phyloP scores from a whole-genome alignment of 2,888 invertebrate genomes.

The Osedax frankpressi region DNA sequence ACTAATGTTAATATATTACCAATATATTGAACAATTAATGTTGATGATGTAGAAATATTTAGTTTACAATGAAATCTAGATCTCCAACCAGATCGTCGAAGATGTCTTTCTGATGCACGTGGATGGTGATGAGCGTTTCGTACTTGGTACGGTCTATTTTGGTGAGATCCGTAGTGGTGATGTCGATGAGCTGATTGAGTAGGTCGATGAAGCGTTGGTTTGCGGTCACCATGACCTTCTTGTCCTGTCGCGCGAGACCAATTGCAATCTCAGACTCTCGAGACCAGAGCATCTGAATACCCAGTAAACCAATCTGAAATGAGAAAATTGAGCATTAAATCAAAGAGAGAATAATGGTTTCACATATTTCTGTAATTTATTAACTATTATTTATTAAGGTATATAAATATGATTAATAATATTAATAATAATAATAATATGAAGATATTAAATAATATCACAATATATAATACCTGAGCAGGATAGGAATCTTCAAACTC shows the following conservation, averaged over 20 bases:
- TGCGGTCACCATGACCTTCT: constrained; percentile 84
- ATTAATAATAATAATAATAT: no score
- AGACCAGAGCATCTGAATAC: constrained; percentile 94
- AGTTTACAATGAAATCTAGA: no score
- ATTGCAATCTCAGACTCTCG: constrained; percentile 79
- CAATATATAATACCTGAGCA: no score
- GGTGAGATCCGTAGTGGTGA: constrained; percentile 78
- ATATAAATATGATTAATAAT: no score
- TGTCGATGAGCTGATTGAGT: constrained; percentile 80
- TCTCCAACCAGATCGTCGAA: constrained; percentile 81
- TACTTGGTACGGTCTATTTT: constrained; percentile 86
- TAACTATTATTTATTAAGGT: no score
- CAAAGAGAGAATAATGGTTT: no score
- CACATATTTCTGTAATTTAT: no score
- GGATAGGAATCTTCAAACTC: constrained; percentile 83
- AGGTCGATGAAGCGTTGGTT: constrained; percentile 71
- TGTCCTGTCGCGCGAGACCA: constrained; percentile 76
- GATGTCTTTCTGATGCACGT: constrained; percentile 91
- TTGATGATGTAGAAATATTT: not conserved
- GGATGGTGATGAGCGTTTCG: constrained; percentile 89
- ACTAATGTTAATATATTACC: no score
- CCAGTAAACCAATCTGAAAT: constrained; percentile 61
- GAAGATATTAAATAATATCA: no score
- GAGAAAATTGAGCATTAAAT: not conserved
- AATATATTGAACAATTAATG: no score